Conservation (phyloP, 2,113 vertebrate genomes). For the Erythrolamprus reginae region DNA sequence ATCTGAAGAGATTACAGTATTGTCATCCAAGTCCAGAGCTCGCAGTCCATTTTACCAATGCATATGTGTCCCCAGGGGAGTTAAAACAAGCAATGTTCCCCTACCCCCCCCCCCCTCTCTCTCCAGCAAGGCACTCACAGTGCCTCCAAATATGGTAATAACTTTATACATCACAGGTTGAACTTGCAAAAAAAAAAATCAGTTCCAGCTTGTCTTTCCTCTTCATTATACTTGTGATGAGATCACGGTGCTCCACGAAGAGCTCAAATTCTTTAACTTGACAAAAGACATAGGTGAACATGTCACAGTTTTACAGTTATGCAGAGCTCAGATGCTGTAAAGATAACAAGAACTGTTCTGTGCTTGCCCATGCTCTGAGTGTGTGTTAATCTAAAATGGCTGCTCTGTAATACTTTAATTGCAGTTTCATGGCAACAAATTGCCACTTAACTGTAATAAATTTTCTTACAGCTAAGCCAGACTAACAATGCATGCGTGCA, state of each 20-base stretch:
- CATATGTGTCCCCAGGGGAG: conserved; percentile 32
- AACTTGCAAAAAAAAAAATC: conserved; percentile 42
- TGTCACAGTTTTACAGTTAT: conserved; percentile 29
- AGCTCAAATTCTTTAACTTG: conserved; percentile 44
- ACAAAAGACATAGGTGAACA: conserved; percentile 35
- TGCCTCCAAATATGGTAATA: conserved; percentile 33
- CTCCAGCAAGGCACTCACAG: not conserved
- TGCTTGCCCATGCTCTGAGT: conserved; percentile 54
- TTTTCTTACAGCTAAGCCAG: conserved; percentile 71
- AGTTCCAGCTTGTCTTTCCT: conserved; percentile 59
- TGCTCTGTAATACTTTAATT: conserved; percentile 81
- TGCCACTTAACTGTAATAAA: conserved; percentile 78
- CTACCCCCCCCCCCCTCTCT: not conserved
- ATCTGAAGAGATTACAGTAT: conserved; percentile 65
- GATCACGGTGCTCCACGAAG: conserved; percentile 40
- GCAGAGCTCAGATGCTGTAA: conserved; percentile 30
- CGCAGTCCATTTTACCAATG: conserved; percentile 62
- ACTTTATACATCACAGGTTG: conserved; percentile 58
- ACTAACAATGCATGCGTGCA: conserved; percentile 63
- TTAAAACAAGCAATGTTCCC: conserved; percentile 41
- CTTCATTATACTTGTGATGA: conserved; percentile 39
- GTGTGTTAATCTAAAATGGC: conserved; percentile 75
- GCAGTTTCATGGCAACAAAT: conserved; percentile 83
- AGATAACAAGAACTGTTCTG: conserved; percentile 39
- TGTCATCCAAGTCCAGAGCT: conserved; percentile 62